A percentile compares a stretch with the other conserved stretches of the same genome.
Conservation (phyloP, 2,113 vertebrate genomes). For the Chrysemys picta region DNA sequence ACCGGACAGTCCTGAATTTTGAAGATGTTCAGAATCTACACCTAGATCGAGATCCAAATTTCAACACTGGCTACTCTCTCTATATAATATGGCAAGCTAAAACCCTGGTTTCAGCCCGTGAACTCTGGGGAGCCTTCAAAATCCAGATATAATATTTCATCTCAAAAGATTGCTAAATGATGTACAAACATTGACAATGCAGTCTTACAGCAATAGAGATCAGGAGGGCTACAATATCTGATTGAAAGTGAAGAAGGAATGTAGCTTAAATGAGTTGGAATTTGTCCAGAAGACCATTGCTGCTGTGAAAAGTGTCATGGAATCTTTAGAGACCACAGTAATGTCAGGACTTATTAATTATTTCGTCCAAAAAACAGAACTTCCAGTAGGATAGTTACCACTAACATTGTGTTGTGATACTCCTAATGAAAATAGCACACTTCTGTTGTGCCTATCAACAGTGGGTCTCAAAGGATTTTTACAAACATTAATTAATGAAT, state of each 20-base stretch:
- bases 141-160: neutral
- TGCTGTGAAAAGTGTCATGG: neutral
- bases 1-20: neutral
- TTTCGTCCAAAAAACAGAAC: neutral
- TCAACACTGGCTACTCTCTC: too few relatives aligned
- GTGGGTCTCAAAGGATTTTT: neutral
- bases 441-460: neutral
- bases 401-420: neutral
- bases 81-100: too few relatives aligned
- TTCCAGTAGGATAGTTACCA: neutral
- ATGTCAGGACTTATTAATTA: neutral
- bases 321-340: neutral
- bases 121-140: too few relatives aligned
- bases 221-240: neutral
- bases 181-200: neutral
- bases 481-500: neutral
- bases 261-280: neutral
- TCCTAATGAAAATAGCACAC: neutral
- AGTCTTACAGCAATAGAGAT: neutral
- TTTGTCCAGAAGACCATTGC: neutral
- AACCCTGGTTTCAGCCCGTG: too few relatives aligned
- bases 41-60: too few relatives aligned
- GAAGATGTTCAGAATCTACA: neutral
- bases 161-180: neutral
- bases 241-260: neutral